These are phyloP conservation scores for Jaculus jaculus DNA, from an alignment of 2,113 vertebrate species.

Conservation along the genomic window DNA sequence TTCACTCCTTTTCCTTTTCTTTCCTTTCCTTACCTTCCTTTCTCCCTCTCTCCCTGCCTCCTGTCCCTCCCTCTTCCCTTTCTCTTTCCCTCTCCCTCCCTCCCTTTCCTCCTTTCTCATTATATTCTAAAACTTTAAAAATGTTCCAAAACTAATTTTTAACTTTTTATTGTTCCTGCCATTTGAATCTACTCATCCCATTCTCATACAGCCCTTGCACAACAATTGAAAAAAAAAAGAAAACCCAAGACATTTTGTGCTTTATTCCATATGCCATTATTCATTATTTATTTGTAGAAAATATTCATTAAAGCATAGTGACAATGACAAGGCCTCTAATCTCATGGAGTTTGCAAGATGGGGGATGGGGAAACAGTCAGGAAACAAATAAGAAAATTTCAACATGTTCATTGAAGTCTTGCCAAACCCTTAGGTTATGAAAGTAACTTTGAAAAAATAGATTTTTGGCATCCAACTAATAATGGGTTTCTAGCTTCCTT, in stretches of 20 bases:
- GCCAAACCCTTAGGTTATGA: neutral
- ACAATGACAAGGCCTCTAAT: neutral
- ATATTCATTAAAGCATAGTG: neutral
- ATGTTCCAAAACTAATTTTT: neutral
- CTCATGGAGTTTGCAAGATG: neutral
- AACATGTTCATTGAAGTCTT: neutral
- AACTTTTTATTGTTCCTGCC: neutral
- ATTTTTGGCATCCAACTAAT: neutral
- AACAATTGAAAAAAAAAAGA: neutral
- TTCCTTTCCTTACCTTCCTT: too few relatives aligned
- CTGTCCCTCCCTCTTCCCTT: neutral
- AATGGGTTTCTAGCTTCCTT: neutral
- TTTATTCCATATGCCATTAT: neutral
- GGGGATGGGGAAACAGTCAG: neutral
- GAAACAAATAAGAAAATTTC: neutral
- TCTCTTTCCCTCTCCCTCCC: neutral
- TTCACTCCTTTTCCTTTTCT: neutral
- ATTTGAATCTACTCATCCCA: fast-evolving
- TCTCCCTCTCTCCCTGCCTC: too few relatives aligned
- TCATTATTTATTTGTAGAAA: neutral
- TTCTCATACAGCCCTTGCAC: neutral
- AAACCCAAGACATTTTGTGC: neutral
- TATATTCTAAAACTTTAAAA: neutral
- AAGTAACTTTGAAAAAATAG: neutral
- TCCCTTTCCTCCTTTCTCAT: neutral